Conservation (phyloP, 2,113 vertebrate genomes). For the Oreochromis spilurus region DNA sequence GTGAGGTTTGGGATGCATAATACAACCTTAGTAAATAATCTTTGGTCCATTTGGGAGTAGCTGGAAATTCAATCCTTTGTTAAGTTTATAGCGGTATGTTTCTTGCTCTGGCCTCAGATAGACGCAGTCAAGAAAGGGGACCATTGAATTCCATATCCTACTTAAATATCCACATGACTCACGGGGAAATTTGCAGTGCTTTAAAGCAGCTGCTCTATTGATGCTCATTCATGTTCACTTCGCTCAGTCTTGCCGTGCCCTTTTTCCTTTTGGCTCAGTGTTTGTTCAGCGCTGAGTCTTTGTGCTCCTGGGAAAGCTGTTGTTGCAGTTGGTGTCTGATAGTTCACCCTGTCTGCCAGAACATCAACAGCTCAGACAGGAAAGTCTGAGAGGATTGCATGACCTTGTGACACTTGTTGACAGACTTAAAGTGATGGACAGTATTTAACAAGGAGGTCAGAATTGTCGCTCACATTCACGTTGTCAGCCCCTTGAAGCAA, state of each 20-base stretch:
- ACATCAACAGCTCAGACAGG: neutral
- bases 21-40: constrained; percentile 43
- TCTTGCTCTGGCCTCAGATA: neutral
- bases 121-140: constrained; percentile 13
- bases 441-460: constrained; percentile 27
- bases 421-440: constrained; percentile 51
- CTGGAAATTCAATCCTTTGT: constrained; percentile 41
- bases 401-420: constrained; percentile 44
- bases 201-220: constrained; percentile 24
- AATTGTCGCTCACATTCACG: neutral
- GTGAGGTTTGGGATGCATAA: constrained; percentile 45
- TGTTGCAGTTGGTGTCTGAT: constrained; percentile 4
- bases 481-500: neutral
- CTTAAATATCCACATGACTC: constrained; percentile 32
- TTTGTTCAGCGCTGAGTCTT: constrained; percentile 13
- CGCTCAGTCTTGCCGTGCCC: neutral
- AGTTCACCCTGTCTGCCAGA: neutral
- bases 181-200: constrained; percentile 24
- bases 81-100: constrained; percentile 27
- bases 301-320: neutral
- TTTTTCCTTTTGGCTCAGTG: constrained; percentile 1
- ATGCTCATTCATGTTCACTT: constrained; percentile 38
- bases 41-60: constrained; percentile 20
- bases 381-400: constrained; percentile 20
- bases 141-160: constrained; percentile 30